Conservation (phyloP, 2,888 invertebrate species). For the Macrosoma leucophasiata region DNA sequence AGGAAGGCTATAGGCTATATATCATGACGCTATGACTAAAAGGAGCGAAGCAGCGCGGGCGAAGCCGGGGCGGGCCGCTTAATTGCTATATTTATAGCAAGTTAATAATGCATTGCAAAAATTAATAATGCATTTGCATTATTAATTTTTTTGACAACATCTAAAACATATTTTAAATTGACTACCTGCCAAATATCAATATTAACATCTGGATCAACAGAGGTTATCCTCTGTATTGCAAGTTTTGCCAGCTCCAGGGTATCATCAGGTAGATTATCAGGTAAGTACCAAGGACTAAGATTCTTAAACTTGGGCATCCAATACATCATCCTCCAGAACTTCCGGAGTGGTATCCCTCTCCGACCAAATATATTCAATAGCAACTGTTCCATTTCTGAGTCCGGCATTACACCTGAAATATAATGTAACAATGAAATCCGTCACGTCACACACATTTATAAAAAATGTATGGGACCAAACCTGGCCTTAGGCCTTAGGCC, state of each 20-base stretch:
- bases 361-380: slow-evolving; percentile 90
- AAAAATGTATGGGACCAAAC: background rate
- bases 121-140: background rate
- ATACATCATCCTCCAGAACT: slow-evolving; percentile 89
- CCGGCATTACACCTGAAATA: slow-evolving; percentile 88
- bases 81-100: no score
- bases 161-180: no score
- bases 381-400: slow-evolving; percentile 89
- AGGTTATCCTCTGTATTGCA: slow-evolving; percentile 88
- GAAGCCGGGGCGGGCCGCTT: no score
- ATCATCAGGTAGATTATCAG: slow-evolving; percentile 85
- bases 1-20: no score
- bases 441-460: slow-evolving; percentile 10
- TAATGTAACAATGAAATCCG: slow-evolving; percentile 5
- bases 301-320: slow-evolving; percentile 97
- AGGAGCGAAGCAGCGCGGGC: no score
- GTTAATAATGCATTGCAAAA: no score
- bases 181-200: slow-evolving; percentile 79
- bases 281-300: slow-evolving; percentile 89
- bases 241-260: slow-evolving; percentile 85
- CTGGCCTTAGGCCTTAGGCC: no score
- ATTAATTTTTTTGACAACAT: no score
- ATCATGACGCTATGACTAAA: no score
- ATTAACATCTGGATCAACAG: slow-evolving; percentile 84
- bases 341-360: slow-evolving; percentile 82